Conservation (phyloP, 2,888 invertebrate species). For the Sipha maydis region DNA sequence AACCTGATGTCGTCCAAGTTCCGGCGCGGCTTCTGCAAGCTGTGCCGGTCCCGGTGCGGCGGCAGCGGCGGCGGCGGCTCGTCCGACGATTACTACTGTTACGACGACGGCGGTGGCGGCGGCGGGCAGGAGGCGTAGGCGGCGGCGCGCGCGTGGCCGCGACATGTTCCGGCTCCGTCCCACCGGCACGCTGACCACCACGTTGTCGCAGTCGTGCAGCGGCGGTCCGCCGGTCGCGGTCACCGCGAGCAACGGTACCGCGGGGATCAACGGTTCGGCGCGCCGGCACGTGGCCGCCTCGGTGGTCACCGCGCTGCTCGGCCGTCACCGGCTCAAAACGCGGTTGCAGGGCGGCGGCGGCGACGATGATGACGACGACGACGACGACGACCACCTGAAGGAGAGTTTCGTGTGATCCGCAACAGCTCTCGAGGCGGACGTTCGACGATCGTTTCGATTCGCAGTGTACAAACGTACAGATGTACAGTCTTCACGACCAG, state of each 20-base stretch:
- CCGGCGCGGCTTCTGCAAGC: slow-evolving; percentile 78
- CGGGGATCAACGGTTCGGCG: slow-evolving; percentile 67
- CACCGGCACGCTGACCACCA: slow-evolving; percentile 65
- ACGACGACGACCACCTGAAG: slow-evolving; percentile 38
- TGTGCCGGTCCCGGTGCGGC: slow-evolving; percentile 45
- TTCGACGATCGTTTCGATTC: too few species aligned
- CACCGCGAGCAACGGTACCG: slow-evolving; percentile 70
- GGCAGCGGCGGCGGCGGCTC: slow-evolving; percentile 19
- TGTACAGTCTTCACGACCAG: too few species aligned
- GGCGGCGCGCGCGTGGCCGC: slow-evolving; percentile 46
- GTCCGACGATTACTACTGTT: background rate
- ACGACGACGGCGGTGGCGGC: background rate
- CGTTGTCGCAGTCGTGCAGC: slow-evolving; percentile 66
- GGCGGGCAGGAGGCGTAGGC: slow-evolving; percentile 16
- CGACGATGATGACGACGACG: background rate
- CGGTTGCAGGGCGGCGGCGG: slow-evolving; percentile 55
- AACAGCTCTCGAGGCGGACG: too few species aligned
- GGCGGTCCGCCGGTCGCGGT: slow-evolving; percentile 69
- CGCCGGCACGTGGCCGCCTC: slow-evolving; percentile 68
- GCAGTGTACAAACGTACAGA: too few species aligned
- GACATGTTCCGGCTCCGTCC: slow-evolving; percentile 62
- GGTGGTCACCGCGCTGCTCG: slow-evolving; percentile 62
- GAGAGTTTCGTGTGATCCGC: slow-evolving; percentile 59
- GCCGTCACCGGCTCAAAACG: slow-evolving; percentile 29
- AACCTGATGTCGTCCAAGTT: slow-evolving; percentile 93